Evolutionary conservation across 2,797 vertebrate genomes (phyloP), one percentile per base, ranked within the genome.

Genomic region (Urocyon cinereoargenteus): DNA sequence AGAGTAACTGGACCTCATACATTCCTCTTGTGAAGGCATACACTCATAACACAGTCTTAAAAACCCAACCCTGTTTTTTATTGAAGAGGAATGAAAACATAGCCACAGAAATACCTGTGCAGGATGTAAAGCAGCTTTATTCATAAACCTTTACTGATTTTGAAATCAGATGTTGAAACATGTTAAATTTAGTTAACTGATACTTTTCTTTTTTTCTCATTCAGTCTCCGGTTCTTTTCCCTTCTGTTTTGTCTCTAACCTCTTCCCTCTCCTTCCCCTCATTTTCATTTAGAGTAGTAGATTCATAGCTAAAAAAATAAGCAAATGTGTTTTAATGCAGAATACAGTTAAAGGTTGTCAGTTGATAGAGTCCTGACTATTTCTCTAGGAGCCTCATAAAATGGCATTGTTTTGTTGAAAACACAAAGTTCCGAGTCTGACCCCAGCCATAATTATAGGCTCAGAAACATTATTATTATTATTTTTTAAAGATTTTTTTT

Each of bases 251-350:
- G 22, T 70, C 5, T 75, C 34, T 73, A 26, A 19, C 31, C 18
- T 11, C 51, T 83, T 75, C 51, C 28, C 28, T 31, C 21, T 57
- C 8, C 13, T 83, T 57, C 59, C 10, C 31, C n/a, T 86, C 12
- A 6, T 64, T 83, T 16, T 70, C 31, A 66, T 79, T 85, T 93
- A 78, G 53, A 62, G n/a, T 64, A 73, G 62, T 26, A 84, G 36
- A 45, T 96, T 94, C 45, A 36, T 78, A 84, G 36, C 28, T 92
- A 24, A 53, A 62, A 62, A 92, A 88, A 68, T 12, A 70, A 86
- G 24, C 72, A 86, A 89, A 57, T 55, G 7, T 49, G 31, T 92
- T 92, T 96, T 86, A 82, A 72, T 78, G 18, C 59, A 66, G 40
- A 88, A 61, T 66, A 92, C 22, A 89, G 0, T 93, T 68, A 86